Evolutionary conservation across 2,888 invertebrate genomes (phyloP).

Genomic region (Melieria picta): DNA sequence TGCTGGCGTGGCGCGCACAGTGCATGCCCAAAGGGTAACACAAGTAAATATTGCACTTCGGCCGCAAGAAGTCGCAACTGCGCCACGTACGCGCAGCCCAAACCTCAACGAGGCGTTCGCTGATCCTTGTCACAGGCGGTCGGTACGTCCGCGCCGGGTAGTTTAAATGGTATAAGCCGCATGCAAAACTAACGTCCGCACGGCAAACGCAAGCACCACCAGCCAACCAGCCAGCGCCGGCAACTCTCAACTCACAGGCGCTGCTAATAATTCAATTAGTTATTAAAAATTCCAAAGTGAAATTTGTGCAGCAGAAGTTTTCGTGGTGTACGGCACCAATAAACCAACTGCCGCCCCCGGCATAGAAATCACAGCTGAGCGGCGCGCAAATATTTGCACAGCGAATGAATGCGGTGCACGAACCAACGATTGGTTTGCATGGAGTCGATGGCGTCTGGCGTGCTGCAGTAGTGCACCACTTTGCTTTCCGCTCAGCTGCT

Average conservation of each 20-base stretch:
- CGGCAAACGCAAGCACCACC: neutral
- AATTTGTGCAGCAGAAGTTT: conserved; percentile 33
- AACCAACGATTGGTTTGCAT: no score
- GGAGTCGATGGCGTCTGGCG: no score
- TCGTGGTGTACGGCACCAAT: conserved; percentile 32
- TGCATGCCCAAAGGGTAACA: conserved; percentile 43
- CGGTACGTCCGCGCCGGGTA: conserved; percentile 35
- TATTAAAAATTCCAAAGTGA: conserved; percentile 47
- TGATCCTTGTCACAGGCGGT: conserved; percentile 57
- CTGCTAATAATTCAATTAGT: conserved; percentile 59
- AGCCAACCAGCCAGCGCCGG: neutral
- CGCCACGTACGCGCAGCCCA: conserved; percentile 8
- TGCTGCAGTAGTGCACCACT: no score
- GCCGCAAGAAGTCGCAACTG: conserved; percentile 30
- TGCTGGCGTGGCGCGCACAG: conserved; percentile 9
- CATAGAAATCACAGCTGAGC: conserved; percentile 17
- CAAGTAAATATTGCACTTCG: conserved; percentile 12
- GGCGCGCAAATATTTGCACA: conserved; percentile 23
- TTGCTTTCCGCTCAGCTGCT: no score
- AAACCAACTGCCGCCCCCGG: conserved; percentile 26
- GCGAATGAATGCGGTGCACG: conserved; percentile 9
- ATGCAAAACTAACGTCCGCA: neutral
- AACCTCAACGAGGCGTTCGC: conserved; percentile 60
- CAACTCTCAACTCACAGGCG: neutral
- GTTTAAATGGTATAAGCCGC: neutral